Evolutionary conservation across 2,888 invertebrate species (phyloP).

Genomic region (Archaeoteleia sp.): DNA sequence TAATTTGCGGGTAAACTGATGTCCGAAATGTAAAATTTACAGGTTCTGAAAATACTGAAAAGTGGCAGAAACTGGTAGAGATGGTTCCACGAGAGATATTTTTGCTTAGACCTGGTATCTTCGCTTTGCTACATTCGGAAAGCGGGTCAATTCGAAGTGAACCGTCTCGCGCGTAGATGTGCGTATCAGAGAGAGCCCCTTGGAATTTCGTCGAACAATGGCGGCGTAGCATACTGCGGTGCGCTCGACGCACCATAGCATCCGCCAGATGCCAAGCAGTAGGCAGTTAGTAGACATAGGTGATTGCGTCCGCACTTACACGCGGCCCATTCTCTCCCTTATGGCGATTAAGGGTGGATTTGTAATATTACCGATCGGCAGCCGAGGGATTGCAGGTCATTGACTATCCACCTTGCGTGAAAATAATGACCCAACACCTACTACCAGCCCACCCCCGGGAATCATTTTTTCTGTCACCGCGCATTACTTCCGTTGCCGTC

Average conservation of each 20-base stretch:
- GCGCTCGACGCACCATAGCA: constrained; percentile 2
- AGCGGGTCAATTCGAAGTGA: no score
- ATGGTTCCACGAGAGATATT: no score
- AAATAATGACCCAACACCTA: constrained; percentile 59
- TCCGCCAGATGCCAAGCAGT: constrained; percentile 18
- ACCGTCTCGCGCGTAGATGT: background rate
- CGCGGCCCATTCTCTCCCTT: constrained; percentile 21
- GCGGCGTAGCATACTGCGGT: background rate
- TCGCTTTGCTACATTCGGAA: no score
- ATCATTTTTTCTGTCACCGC: constrained; percentile 6
- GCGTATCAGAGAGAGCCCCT: background rate
- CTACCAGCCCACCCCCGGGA: background rate
- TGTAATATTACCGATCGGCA: constrained; percentile 59
- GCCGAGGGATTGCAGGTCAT: constrained; percentile 61
- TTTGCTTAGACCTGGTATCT: no score
- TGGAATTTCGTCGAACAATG: constrained; percentile 1
- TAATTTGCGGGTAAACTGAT: no score
- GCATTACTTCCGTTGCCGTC: no score
- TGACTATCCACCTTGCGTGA: constrained; percentile 62
- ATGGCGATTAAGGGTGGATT: constrained; percentile 59
- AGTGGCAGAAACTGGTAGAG: no score
- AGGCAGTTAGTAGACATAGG: constrained; percentile 40
- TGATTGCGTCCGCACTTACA: constrained; percentile 8
- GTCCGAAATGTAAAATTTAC: no score
- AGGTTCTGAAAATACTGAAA: no score